Percentiles rank a stretch among this genome's conserved stretches.
Conservation (phyloP, 37 sponge, comb jelly and placozoan genomes). For the Sycon ciliatum region DNA sequence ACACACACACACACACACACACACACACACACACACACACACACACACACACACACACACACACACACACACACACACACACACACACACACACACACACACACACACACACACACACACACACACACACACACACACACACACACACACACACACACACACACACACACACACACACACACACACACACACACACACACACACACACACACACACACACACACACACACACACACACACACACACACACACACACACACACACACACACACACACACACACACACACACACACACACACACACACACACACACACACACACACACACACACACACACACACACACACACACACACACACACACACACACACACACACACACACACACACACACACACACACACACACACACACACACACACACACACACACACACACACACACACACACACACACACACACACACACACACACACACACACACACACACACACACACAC, state of each 20-base stretch:
- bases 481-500: constrained; percentile 5
- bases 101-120: constrained; percentile 5
- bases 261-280: constrained; percentile 5
- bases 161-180: constrained; percentile 3
- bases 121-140: constrained; percentile 5
- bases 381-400: background rate
- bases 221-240: constrained; percentile 5
- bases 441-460: constrained; percentile 5
- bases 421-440: constrained; percentile 1
- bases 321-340: constrained; percentile 5
- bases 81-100: constrained; percentile 5
- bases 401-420: background rate
- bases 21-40: constrained; percentile 5
- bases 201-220: constrained; percentile 5
- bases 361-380: background rate
- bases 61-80: constrained; percentile 5
- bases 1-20: constrained; percentile 5
- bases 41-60: constrained; percentile 5
- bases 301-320: constrained; percentile 5
- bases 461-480: constrained; percentile 5
- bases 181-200: constrained; percentile 5
- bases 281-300: constrained; percentile 5
- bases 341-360: constrained; percentile 5
- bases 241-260: constrained; percentile 5
- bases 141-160: constrained; percentile 5